Percentiles rank a stretch among this genome's conserved stretches.
phyloP scores from a whole-genome alignment of 2,888 invertebrate genomes.

The Falcaria lacertinaria region DNA sequence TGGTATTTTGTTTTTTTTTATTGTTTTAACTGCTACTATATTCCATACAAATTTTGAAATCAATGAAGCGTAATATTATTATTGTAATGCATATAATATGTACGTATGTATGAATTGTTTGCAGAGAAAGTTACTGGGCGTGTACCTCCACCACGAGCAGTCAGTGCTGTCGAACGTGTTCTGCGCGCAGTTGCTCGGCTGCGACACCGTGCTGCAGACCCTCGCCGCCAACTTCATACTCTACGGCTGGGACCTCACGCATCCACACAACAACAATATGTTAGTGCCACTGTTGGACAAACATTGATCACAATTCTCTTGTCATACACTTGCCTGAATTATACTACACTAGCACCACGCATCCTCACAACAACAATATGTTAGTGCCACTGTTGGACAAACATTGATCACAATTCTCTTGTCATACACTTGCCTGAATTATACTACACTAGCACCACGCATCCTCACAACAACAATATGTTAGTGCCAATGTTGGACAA shows the following conservation, averaged over 20 bases:
- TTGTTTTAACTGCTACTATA: no score
- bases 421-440: no score
- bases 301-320: no score
- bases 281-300: conserved; percentile 54
- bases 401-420: no score
- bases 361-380: conserved; percentile 91
- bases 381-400: conserved; percentile 54
- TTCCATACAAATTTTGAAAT: no score
- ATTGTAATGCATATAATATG: no score
- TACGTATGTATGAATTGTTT: conserved; percentile 23
- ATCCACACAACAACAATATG: conserved; percentile 91
- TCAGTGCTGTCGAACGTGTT: conserved; percentile 98
- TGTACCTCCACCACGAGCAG: conserved; percentile 97
- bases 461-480: conserved; percentile 91
- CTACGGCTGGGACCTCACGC: conserved; percentile 98
- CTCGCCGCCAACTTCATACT: conserved; percentile 94
- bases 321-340: no score
- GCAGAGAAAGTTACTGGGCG: conserved; percentile 94
- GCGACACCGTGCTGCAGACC: conserved; percentile 93
- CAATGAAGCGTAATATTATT: no score
- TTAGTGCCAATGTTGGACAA: conserved; percentile 54
- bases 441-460: no score
- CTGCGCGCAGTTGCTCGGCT: conserved; percentile 95
- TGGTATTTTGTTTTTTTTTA: no score
- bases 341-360: no score